Evolutionary conservation across 2,797 vertebrate genomes (phyloP).

Genomic region (Zalophus californianus): DNA sequence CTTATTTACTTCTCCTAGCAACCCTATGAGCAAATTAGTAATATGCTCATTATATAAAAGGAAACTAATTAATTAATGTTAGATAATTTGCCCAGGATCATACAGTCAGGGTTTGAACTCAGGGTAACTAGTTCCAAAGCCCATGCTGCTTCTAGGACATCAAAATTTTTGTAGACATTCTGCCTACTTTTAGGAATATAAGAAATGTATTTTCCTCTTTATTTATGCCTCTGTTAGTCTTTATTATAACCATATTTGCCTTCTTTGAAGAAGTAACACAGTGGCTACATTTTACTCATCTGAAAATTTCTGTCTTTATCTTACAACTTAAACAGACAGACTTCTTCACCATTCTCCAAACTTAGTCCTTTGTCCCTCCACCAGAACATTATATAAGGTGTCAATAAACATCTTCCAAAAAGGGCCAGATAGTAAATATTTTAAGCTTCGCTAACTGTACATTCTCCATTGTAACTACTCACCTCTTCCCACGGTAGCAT

Average conservation of each 20-base stretch:
- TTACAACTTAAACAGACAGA: background rate
- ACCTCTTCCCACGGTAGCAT: background rate
- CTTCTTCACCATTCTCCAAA: background rate
- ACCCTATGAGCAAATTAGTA: background rate
- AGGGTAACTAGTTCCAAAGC: background rate
- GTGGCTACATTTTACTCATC: constrained; percentile 14
- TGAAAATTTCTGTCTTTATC: background rate
- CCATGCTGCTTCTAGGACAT: background rate
- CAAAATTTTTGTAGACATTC: background rate
- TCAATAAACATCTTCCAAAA: constrained; percentile 26
- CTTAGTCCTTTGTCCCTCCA: background rate
- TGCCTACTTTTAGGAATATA: background rate
- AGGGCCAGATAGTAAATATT: background rate
- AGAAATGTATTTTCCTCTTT: constrained; percentile 11
- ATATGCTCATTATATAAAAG: background rate
- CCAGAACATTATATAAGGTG: background rate
- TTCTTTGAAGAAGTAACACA: constrained; percentile 44
- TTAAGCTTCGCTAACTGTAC: background rate
- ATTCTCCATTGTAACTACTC: background rate
- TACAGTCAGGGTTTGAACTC: constrained; percentile 6
- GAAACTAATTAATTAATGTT: background rate
- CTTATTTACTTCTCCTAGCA: background rate
- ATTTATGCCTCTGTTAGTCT: background rate
- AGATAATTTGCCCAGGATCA: background rate
- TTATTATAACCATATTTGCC: constrained; percentile 4